phyloP scores from a whole-genome alignment of 2,888 invertebrate genomes.

The Alviniconcha strummeri region DNA sequence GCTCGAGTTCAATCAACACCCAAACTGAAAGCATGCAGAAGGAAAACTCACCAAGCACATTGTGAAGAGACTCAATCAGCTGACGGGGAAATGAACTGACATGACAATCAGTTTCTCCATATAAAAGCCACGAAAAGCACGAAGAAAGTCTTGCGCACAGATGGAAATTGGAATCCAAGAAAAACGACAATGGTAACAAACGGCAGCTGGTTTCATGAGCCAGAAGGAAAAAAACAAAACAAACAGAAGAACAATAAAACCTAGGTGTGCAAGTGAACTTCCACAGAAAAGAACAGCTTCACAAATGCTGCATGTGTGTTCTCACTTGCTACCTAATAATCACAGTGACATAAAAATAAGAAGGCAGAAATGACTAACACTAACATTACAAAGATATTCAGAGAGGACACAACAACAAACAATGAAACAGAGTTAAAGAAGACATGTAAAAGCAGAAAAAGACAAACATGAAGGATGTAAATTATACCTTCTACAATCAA shows the following conservation, averaged over 20 bases:
- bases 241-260: background rate
- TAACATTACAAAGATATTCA: background rate
- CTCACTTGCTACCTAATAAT: too few species aligned
- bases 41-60: slow-evolving; percentile 32
- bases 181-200: slow-evolving; percentile 14
- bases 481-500: too few species aligned
- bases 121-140: slow-evolving; percentile 32
- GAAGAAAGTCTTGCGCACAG: slow-evolving; percentile 28
- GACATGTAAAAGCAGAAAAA: background rate
- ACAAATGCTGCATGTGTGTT: too few species aligned
- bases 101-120: slow-evolving; percentile 28
- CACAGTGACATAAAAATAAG: background rate
- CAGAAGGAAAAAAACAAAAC: background rate
- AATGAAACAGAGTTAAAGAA: background rate
- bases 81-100: slow-evolving; percentile 27
- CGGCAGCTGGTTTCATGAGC: background rate
- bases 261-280: background rate
- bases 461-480: background rate
- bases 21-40: slow-evolving; percentile 30
- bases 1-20: slow-evolving; percentile 17
- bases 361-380: background rate
- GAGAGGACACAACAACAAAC: background rate
- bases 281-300: too few species aligned
- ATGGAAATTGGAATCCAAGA: slow-evolving; percentile 21
- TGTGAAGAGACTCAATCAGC: slow-evolving; percentile 27